Percentiles rank a stretch among this genome's conserved stretches.
These are phyloP conservation scores for Shinisaurus crocodilurus DNA, from an alignment of 2,113 vertebrate genomes.

Conservation along the genomic window DNA sequence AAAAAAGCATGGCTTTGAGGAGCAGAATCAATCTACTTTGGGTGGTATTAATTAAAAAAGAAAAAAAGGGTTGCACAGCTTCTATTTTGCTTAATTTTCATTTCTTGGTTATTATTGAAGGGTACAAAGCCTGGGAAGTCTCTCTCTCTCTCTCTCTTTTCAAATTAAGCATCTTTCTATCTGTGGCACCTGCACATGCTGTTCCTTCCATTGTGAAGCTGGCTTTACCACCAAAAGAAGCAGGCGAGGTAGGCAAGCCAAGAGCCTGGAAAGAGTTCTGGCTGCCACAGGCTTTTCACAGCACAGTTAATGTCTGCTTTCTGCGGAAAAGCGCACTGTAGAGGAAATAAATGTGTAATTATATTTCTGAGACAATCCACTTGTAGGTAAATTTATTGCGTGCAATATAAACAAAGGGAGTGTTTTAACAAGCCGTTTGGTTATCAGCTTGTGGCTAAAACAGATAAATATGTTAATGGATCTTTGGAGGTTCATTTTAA, in stretches of 20 bases:
- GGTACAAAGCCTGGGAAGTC: not conserved
- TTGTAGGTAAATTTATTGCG: slow-evolving; percentile 17
- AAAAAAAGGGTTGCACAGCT: not conserved
- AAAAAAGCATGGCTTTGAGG: not conserved
- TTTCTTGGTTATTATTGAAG: slow-evolving; percentile 20
- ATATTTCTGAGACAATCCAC: slow-evolving; percentile 32
- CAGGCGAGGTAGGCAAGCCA: slow-evolving; percentile 15
- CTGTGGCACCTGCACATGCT: slow-evolving; percentile 8
- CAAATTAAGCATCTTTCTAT: slow-evolving; percentile 33
- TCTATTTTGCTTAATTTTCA: not conserved
- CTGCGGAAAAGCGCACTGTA: not conserved
- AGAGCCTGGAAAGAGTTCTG: not conserved
- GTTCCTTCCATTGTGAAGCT: not conserved
- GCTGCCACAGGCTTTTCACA: slow-evolving; percentile 12
- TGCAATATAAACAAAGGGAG: slow-evolving; percentile 14
- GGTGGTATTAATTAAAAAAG: not conserved
- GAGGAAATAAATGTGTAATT: not conserved
- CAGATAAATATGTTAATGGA: not conserved
- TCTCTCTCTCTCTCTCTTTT: slow-evolving; percentile 1
- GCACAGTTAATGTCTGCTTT: not conserved
- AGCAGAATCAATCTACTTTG: slow-evolving; percentile 19
- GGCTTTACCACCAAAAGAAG: not conserved
- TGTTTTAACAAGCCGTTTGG: slow-evolving; percentile 5
- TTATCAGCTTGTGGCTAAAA: slow-evolving; percentile 23
- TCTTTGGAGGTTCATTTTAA: not conserved